A percentile compares a stretch with the other conserved stretches of the same genome.
Evolutionary conservation across 2,113 vertebrate genomes (phyloP).

Genomic region (Plecturocebus donacophilus): DNA sequence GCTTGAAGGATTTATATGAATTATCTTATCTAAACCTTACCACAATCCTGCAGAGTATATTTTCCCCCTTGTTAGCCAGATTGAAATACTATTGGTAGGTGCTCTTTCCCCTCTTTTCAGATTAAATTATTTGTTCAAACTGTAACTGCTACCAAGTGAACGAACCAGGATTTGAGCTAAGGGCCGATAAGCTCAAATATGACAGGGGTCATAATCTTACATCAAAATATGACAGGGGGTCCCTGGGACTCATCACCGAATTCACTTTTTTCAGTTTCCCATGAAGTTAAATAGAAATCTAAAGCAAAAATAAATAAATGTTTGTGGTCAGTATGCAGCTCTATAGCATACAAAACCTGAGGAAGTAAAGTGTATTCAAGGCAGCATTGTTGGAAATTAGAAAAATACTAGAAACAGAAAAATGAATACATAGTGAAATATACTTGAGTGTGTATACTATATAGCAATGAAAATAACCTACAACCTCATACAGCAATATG

Average conservation of each 20-base stretch:
- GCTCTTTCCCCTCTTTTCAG: background rate
- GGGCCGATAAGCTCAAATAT: background rate
- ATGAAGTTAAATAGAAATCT: conserved; percentile 1
- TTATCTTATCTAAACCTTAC: background rate
- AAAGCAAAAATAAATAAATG: background rate
- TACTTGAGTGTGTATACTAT: background rate
- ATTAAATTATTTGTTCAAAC: background rate
- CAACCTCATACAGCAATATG: background rate
- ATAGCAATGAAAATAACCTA: background rate
- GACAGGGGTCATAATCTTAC: background rate
- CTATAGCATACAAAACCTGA: background rate
- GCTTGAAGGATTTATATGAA: background rate
- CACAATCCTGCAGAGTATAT: background rate
- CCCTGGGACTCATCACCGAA: background rate
- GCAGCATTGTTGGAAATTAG: background rate
- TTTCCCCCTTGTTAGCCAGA: background rate
- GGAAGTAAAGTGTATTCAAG: background rate
- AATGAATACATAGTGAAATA: background rate
- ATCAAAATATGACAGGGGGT: background rate
- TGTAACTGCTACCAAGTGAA: background rate
- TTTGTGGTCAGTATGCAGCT: background rate
- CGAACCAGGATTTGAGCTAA: background rate
- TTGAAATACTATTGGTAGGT: background rate
- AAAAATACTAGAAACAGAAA: background rate
- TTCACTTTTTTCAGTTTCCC: background rate